A percentile compares a stretch with the other conserved stretches of the same genome.
phyloP scores from a whole-genome alignment of 2,888 invertebrate genomes.

The Opisthograptis luteolata region DNA sequence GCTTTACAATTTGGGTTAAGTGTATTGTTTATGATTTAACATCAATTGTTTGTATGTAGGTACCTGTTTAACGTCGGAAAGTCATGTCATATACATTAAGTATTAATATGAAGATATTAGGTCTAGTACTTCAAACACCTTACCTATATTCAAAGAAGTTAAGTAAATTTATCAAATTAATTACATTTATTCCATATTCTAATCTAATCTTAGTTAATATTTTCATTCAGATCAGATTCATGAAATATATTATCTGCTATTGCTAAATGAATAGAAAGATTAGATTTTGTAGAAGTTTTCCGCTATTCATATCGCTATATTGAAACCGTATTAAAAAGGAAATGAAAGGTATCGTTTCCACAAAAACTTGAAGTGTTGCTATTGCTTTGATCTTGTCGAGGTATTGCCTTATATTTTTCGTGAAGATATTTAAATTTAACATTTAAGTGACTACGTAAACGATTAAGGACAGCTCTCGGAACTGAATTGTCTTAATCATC shows the following conservation, averaged over 20 bases:
- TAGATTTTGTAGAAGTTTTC: slow-evolving; percentile 44
- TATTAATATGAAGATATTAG: too few species aligned
- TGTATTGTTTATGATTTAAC: slow-evolving; percentile 20
- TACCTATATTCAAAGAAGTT: too few species aligned
- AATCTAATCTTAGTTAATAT: too few species aligned
- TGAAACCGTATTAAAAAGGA: slow-evolving; percentile 66
- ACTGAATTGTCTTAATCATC: slow-evolving; percentile 53
- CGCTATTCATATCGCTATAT: slow-evolving; percentile 61
- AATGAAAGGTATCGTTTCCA: slow-evolving; percentile 63
- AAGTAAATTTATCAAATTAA: too few species aligned
- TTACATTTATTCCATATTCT: too few species aligned
- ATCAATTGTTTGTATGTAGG: too few species aligned
- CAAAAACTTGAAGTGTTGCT: slow-evolving; percentile 60
- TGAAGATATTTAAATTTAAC: slow-evolving; percentile 57
- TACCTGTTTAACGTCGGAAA: slow-evolving; percentile 6
- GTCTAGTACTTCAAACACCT: too few species aligned
- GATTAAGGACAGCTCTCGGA: slow-evolving; percentile 45
- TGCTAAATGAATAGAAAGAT: slow-evolving; percentile 15
- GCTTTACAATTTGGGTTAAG: slow-evolving; percentile 13
- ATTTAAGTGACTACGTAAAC: slow-evolving; percentile 44
- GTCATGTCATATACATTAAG: slow-evolving; percentile 1
- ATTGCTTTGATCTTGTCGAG: slow-evolving; percentile 61
- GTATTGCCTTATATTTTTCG: slow-evolving; percentile 57
- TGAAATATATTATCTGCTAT: slow-evolving; percentile 1
- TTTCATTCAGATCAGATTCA: not conserved